Evolutionary conservation across 2,888 invertebrate genomes (phyloP), one percentile per base, ranked within the genome.

Genomic region (Pyrochroa serraticornis): DNA sequence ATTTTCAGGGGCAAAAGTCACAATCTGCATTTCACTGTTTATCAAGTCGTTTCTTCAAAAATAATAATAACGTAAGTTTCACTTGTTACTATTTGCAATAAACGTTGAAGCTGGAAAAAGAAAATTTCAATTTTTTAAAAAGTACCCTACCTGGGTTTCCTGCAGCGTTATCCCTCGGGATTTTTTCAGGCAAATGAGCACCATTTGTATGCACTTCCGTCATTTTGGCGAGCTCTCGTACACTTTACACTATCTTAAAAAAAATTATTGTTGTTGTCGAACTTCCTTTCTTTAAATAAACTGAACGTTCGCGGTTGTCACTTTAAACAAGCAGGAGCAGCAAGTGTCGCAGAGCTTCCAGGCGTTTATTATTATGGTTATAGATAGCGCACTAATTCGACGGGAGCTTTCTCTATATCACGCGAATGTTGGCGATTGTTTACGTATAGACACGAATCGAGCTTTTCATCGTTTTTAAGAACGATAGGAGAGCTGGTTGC

Each of bases 121-220:
- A n/a, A n/a, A n/a, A n/a, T n/a, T n/a, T n/a, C n/a, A 22, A 7
- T 45, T 34, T 45, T 36, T 30, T 10, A 31, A 5, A 22, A 22
- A 22, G 3, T 5, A 6, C 12, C 52, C 47, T 41, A 59, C 59
- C 59, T 50, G 55, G 36, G 34, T 44, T 58, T 3, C 10, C 49
- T 10, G 59, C 41, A 33, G 55, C 45, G 34, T 49, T 43, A 30
- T 59, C 59, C n/a, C 36, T 37, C 14, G 46, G 47, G 37, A 59
- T 51, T 55, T 65, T 67, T 44, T 66, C 67, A 49, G 64, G 58
- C 54, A 64, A 50, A 58, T 60, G 63, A 51, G 59, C 61, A 38
- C 68, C 67, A 49, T 65, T 69, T 12, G 63, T 65, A 41, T 63
- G 66, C 57, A 71, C 62, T 45, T 71, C 71, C 43, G 71, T 69